Evolutionary conservation across 2,888 invertebrate species (phyloP).

Genomic region (Xestoiulus laeticollis): DNA sequence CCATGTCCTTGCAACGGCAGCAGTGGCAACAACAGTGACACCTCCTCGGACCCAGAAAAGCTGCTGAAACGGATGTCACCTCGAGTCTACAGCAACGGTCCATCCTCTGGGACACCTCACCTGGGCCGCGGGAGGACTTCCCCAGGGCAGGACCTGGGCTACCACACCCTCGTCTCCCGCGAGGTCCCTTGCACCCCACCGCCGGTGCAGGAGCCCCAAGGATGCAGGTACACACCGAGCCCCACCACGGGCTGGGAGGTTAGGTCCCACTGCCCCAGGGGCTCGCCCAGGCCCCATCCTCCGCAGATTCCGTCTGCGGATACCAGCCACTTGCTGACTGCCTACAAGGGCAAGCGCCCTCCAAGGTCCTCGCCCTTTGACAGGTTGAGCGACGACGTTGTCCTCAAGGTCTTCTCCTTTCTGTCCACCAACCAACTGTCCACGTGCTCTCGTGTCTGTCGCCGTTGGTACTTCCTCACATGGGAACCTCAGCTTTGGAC

Average conservation of each 20-base stretch:
- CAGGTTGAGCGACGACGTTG: conserved; percentile 73
- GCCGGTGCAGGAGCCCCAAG: conserved; percentile 35
- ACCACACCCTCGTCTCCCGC: conserved; percentile 74
- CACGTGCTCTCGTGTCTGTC: conserved; percentile 78
- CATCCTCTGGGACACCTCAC: not conserved
- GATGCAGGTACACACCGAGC: conserved; percentile 55
- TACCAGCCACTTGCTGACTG: conserved; percentile 61
- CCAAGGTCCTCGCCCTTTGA: conserved; percentile 66
- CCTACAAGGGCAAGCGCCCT: conserved; percentile 61
- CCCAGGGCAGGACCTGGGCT: conserved; percentile 81
- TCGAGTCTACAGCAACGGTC: conserved; percentile 49
- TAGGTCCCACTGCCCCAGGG: conserved; percentile 55
- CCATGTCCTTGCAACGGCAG: conserved; percentile 5
- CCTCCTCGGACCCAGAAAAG: conserved; percentile 7
- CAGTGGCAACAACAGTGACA: not conserved
- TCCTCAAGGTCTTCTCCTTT: conserved; percentile 76
- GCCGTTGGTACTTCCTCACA: conserved; percentile 78
- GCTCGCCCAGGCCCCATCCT: conserved; percentile 53
- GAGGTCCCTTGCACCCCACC: conserved; percentile 58
- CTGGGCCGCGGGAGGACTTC: conserved; percentile 63
- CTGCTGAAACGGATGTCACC: conserved; percentile 50
- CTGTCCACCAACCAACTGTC: conserved; percentile 77
- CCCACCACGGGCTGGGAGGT: conserved; percentile 54
- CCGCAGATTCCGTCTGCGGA: conserved; percentile 55
- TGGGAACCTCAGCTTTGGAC: conserved; percentile 83